These are phyloP conservation scores for Astyanax mexicanus DNA, from an alignment of 2,797 vertebrate species.

Conservation along the genomic window DNA sequence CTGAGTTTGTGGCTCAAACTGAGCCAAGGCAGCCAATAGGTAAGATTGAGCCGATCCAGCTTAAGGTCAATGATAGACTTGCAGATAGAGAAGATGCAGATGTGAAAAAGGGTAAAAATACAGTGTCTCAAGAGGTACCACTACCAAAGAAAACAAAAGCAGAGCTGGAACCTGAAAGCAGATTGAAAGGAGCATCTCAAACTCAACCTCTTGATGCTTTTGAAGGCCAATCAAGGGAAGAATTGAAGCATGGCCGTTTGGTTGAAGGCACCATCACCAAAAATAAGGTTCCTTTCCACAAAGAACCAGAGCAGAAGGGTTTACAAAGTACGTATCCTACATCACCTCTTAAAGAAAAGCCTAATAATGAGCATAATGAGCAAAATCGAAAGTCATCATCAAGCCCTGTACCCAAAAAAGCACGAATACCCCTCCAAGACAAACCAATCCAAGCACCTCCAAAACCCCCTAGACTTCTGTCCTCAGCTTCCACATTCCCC, in stretches of 20 bases:
- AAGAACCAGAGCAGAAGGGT: slow-evolving; percentile 72
- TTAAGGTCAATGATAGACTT: slow-evolving; percentile 70
- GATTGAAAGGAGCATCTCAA: neutral
- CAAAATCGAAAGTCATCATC: slow-evolving; percentile 47
- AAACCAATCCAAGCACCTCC: slow-evolving; percentile 56
- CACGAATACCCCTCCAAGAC: slow-evolving; percentile 29
- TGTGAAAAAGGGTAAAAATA: neutral
- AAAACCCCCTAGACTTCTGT: slow-evolving; percentile 65
- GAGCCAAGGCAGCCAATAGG: slow-evolving; percentile 62
- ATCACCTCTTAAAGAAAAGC: slow-evolving; percentile 43
- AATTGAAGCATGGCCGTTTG: slow-evolving; percentile 14
- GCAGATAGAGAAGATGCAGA: slow-evolving; percentile 67
- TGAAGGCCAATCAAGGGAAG: slow-evolving; percentile 48
- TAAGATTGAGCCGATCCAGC: slow-evolving; percentile 72
- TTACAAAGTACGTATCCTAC: slow-evolving; percentile 62
- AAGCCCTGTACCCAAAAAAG: slow-evolving; percentile 57
- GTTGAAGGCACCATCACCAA: slow-evolving; percentile 50
- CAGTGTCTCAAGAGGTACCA: neutral
- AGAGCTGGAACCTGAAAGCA: neutral
- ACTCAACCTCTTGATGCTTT: neutral
- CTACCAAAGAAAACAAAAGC: neutral
- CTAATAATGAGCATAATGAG: slow-evolving; percentile 14
- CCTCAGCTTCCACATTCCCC: slow-evolving; percentile 62
- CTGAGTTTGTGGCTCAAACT: slow-evolving; percentile 73
- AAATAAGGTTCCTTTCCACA: slow-evolving; percentile 53